A percentile compares a stretch with the other conserved stretches of the same genome.
Evolutionary conservation across 2,113 vertebrate genomes (phyloP).

Genomic region (Heterotilapia buettikoferi): DNA sequence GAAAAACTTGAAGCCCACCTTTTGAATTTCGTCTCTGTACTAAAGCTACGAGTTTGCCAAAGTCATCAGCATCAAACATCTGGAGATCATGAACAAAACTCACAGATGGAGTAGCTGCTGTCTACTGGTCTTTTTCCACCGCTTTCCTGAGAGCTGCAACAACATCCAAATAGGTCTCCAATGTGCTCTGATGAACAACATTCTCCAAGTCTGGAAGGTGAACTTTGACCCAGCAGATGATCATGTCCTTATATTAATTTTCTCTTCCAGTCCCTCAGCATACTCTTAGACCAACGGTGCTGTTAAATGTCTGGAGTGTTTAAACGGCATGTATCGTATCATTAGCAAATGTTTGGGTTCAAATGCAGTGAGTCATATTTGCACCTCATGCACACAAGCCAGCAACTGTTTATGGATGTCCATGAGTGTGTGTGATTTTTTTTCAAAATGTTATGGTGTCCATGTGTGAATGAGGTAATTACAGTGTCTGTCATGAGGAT

Average conservation of each 20-base stretch:
- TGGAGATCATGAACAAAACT: neutral
- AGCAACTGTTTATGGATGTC: neutral
- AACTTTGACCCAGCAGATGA: neutral
- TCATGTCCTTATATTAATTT: neutral
- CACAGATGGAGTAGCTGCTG: neutral
- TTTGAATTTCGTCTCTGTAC: neutral
- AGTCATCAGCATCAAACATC: neutral
- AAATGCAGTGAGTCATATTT: constrained; percentile 31
- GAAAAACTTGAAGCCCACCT: neutral
- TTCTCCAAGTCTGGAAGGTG: neutral
- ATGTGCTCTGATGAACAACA: neutral
- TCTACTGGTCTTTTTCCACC: neutral
- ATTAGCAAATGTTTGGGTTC: constrained; percentile 41
- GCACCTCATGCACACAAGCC: neutral
- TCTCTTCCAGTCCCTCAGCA: neutral
- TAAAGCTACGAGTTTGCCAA: neutral
- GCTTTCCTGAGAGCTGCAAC: neutral
- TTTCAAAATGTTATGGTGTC: constrained; percentile 34
- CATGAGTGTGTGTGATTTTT: neutral
- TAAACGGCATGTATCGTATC: neutral
- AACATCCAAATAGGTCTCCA: neutral
- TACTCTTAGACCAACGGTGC: neutral
- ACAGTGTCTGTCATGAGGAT: constrained; percentile 14
- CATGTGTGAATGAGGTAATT: constrained; percentile 66
- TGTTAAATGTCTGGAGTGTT: constrained; percentile 7